phyloP scores from a whole-genome alignment of 2,113 vertebrate genomes.

The Xiphophorus maculatus region DNA sequence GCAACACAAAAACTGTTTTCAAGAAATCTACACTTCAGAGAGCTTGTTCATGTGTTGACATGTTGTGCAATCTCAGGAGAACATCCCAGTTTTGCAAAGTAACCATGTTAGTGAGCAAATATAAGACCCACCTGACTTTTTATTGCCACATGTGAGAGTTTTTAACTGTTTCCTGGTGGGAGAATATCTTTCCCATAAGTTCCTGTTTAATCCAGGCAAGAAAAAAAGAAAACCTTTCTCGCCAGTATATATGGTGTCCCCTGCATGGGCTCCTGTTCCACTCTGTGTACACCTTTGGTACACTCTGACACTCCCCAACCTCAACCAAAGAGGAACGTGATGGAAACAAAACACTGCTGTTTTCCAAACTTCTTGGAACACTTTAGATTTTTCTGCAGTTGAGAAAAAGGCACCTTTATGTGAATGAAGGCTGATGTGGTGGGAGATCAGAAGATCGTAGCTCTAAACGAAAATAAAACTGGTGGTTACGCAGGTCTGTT shows the following conservation, averaged over 20 bases:
- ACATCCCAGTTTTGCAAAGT: too few relatives aligned
- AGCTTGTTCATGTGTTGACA: too few relatives aligned
- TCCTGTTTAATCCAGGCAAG: neutral
- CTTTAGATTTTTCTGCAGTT: constrained; percentile 43
- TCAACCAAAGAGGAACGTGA: constrained; percentile 27
- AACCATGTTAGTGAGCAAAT: neutral
- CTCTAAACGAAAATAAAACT: constrained; percentile 59
- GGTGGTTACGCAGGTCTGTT: constrained; percentile 35
- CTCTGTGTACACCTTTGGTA: constrained; percentile 30
- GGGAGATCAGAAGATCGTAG: constrained; percentile 46
- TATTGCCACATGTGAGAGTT: neutral
- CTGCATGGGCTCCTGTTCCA: constrained; percentile 23
- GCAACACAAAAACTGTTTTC: too few relatives aligned
- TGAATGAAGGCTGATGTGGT: constrained; percentile 43
- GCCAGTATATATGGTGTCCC: constrained; percentile 8
- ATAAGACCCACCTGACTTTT: neutral
- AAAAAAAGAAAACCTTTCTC: constrained; percentile 7
- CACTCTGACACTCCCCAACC: constrained; percentile 14
- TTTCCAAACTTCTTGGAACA: constrained; percentile 28
- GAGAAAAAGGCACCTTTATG: constrained; percentile 56
- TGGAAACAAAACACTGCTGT: constrained; percentile 53
- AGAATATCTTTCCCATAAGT: neutral
- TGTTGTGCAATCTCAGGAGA: too few relatives aligned
- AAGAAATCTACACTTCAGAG: too few relatives aligned
- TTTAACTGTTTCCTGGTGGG: neutral